A percentile compares a stretch with the other conserved stretches of the same genome.
Conservation (phyloP, 2,888 invertebrate genomes). For the Plebejus argus region DNA sequence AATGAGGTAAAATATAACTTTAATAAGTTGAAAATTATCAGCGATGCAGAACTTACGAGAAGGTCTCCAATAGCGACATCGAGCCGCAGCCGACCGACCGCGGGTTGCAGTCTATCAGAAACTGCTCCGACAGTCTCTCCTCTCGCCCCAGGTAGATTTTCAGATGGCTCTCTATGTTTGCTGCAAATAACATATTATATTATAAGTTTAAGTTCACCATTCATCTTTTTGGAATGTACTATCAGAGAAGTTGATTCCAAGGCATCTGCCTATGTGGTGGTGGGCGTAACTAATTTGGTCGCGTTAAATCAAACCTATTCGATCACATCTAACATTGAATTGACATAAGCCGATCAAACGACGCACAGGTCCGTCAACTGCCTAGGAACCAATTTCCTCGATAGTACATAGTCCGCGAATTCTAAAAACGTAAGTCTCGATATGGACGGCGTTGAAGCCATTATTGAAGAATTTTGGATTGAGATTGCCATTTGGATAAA, state of each 20-base stretch:
- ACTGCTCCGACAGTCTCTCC: constrained; percentile 48
- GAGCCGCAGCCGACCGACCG: constrained; percentile 40
- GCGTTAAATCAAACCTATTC: too few relatives aligned
- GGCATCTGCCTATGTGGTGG: too few relatives aligned
- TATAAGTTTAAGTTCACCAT: background rate
- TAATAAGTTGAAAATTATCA: constrained; percentile 34
- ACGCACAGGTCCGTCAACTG: too few relatives aligned
- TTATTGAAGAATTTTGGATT: too few relatives aligned
- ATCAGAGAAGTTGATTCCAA: too few relatives aligned
- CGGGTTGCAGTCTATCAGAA: constrained; percentile 48
- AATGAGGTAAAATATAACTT: background rate
- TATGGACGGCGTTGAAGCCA: too few relatives aligned
- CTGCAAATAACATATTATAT: constrained; percentile 45
- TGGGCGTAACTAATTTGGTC: too few relatives aligned
- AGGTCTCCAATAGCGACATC: constrained; percentile 41
- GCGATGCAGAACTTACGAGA: constrained; percentile 45
- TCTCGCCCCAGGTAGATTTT: constrained; percentile 39
- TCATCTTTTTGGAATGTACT: background rate
- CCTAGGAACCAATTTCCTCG: too few relatives aligned
- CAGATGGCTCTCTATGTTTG: constrained; percentile 48
- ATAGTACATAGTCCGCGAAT: background rate
- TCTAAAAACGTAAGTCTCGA: background rate
- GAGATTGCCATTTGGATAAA: too few relatives aligned
- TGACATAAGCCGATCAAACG: too few relatives aligned
- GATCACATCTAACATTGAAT: too few relatives aligned